Evolutionary conservation across 2,113 vertebrate species (phyloP), one percentile per base, ranked within the genome.

Genomic region (Ellobius talpinus): DNA sequence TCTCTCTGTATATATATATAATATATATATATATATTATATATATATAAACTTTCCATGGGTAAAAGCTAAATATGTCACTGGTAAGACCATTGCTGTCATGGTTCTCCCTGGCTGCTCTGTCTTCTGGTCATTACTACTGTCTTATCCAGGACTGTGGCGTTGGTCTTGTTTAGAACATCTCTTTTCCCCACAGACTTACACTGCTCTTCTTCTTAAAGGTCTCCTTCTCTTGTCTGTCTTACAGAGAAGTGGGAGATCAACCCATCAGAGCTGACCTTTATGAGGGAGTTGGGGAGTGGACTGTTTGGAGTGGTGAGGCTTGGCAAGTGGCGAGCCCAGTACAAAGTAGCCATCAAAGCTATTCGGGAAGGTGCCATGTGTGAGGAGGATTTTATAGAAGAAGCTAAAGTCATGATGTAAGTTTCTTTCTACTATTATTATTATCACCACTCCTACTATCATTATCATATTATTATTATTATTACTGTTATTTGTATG

Each of bases 401-500:
- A 93, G 99, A 99, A 98, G 99, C 99, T 72, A 99, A 99, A 98
- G 99, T 99, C 66, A 99, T 99, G 99, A 99, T 99, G 99, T 99
- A 96, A 99, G 99, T 98, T 86, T 12, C 2, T 3, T 0, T 47
- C 63, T 65, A 45, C 14, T 33, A 0, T 63, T 36, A 2, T 65
- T 33, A 0, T 63, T 36, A 2, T 65, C 24, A 0, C 45, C 24
- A 65, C 24, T 26, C 24, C 3, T 21, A 2, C 45, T 31, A 1
- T 45, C 3, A 65, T 29, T 29, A 65, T n/a, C n/a, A 11, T n/a
- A 2, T 47, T 65, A 65, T 55, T 58, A 55, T 36, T 55, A 31
- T 47, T 24, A 19, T 79, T 55, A 36, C 9, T 84, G 17, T 29
- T 65, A 29, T n/a, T 1, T 42, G 24, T 63, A 42, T 42, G 7